Conservation (phyloP, 2,797 vertebrate genomes). For the Odontamblyopus rebecca region DNA sequence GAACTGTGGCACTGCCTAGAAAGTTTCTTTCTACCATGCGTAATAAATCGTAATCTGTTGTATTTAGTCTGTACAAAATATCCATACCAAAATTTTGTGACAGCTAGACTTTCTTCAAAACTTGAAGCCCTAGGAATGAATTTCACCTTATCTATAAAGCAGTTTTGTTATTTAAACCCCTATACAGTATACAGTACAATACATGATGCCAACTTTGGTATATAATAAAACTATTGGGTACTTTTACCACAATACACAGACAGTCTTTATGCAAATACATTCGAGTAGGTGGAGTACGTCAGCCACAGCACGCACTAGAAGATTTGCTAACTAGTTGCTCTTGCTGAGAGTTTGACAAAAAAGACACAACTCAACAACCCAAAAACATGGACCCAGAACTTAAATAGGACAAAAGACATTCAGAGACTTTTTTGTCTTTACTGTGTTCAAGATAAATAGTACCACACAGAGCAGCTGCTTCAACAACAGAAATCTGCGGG, state of each 20-base stretch:
- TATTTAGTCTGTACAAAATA: too few species aligned
- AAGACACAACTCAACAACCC: slow-evolving; percentile 12
- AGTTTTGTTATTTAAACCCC: neutral
- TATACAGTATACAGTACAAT: neutral
- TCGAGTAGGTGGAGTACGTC: too few species aligned
- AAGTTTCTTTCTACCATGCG: too few species aligned
- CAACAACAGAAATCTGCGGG: slow-evolving; percentile 62
- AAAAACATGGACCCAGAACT: slow-evolving; percentile 1
- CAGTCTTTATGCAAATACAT: too few species aligned
- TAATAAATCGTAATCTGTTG: too few species aligned
- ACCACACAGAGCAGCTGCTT: slow-evolving; percentile 65
- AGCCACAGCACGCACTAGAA: neutral
- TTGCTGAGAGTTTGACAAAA: slow-evolving; percentile 43
- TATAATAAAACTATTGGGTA: too few species aligned
- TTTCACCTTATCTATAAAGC: too few species aligned
- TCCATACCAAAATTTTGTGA: too few species aligned
- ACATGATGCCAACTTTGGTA: neutral
- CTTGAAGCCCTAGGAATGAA: too few species aligned
- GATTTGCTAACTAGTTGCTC: slow-evolving; percentile 59
- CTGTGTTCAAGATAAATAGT: slow-evolving; percentile 64
- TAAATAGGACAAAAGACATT: slow-evolving; percentile 53
- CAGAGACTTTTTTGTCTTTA: slow-evolving; percentile 34
- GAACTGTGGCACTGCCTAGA: too few species aligned
- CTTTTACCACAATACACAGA: too few species aligned
- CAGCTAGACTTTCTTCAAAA: too few species aligned